phyloP scores from a whole-genome alignment of 2,888 invertebrate species.

The Pollenia angustigena region DNA sequence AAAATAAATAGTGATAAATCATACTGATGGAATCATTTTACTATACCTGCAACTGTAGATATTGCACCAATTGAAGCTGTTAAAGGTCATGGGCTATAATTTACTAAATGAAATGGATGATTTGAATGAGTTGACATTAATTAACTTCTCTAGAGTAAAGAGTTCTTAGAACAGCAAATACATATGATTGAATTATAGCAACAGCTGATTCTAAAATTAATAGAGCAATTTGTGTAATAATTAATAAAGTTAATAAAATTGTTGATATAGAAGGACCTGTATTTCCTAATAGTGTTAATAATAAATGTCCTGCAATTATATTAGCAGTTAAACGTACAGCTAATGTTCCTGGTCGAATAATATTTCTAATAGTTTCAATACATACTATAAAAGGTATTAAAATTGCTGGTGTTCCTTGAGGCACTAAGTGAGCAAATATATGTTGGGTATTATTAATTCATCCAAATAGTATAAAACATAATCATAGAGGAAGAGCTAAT shows the following conservation, averaged over 20 bases:
- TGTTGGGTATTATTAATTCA: constrained; percentile 87
- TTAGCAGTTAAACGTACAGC: constrained; percentile 90
- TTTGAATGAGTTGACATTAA: constrained; percentile 86
- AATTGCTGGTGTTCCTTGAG: constrained; percentile 87
- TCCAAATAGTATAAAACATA: constrained; percentile 87
- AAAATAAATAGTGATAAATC: constrained; percentile 74
- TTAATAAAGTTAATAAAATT: constrained; percentile 77
- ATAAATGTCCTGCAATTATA: constrained; percentile 90
- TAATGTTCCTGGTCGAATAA: constrained; percentile 89
- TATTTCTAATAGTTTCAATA: constrained; percentile 90
- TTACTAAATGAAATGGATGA: constrained; percentile 88
- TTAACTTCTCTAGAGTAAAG: constrained; percentile 88
- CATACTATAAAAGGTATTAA: constrained; percentile 90
- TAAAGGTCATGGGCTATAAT: constrained; percentile 88
- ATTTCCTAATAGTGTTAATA: constrained; percentile 86
- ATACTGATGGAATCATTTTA: constrained; percentile 86
- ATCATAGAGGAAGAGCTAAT: constrained; percentile 82
- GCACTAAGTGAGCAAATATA: constrained; percentile 89
- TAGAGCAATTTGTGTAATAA: constrained; percentile 84
- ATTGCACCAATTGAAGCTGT: constrained; percentile 86
- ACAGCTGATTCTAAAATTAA: constrained; percentile 85
- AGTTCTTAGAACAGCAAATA: constrained; percentile 87
- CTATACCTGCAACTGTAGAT: constrained; percentile 86
- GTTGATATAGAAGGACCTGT: constrained; percentile 80
- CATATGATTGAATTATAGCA: constrained; percentile 87